phyloP scores from a whole-genome alignment of 2,888 invertebrate species.

The Cristatella mucedo region DNA sequence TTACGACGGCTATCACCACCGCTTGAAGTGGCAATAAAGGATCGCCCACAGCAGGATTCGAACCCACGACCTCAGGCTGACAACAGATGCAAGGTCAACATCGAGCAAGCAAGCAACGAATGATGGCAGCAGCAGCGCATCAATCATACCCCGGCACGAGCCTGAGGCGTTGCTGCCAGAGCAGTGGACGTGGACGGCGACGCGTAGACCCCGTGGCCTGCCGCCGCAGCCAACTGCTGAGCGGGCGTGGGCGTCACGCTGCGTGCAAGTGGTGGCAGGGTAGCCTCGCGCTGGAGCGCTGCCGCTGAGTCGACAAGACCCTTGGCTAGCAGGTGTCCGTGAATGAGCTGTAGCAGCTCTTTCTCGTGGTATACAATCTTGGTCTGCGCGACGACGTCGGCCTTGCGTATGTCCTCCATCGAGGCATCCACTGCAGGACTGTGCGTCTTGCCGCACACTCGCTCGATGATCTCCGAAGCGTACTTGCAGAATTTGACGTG shows the following conservation, averaged over 20 bases:
- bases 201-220: too few species aligned
- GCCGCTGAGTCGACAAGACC: conserved; percentile 55
- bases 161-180: too few species aligned
- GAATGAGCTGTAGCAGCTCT: conserved; percentile 76
- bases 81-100: too few species aligned
- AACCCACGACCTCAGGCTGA: too few species aligned
- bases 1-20: too few species aligned
- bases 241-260: conserved; percentile 18
- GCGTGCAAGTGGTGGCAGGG: conserved; percentile 19
- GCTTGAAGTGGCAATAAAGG: too few species aligned
- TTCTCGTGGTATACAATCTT: conserved; percentile 83
- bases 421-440: conserved; percentile 50
- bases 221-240: too few species aligned
- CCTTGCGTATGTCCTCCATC: conserved; percentile 37
- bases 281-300: conserved; percentile 58
- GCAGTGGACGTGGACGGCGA: too few species aligned
- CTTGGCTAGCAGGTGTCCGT: conserved; percentile 57
- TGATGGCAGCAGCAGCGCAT: too few species aligned
- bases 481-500: conserved; percentile 90
- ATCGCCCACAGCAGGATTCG: too few species aligned
- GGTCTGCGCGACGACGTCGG: conserved; percentile 88
- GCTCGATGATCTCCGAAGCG: conserved; percentile 70
- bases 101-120: too few species aligned
- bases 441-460: conserved; percentile 72
- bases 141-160: too few species aligned